Evolutionary conservation across 2,888 invertebrate species (phyloP), one percentile per base, ranked within the genome.

Genomic region (Neoascia interrupta): DNA sequence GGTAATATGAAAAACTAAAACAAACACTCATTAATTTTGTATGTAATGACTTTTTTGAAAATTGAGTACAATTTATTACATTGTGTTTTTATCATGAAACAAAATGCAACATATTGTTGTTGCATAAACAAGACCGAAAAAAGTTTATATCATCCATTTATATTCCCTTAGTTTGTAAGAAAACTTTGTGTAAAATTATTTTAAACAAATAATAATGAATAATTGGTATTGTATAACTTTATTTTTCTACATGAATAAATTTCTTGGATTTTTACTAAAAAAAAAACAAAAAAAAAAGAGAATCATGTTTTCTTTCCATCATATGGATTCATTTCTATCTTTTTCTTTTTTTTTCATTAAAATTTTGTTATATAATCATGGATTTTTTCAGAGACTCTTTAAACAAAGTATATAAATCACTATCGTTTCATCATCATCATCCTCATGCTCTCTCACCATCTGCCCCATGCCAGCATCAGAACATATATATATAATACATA

Each of bases 181-280:
- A 54, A 2, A 31, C 36, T 21, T 19, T 34, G 23, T 64, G 53
- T 53, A 43, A 43, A 51, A 58, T 34, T n/a, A 58, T 26, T 69
- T 66, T 34, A 37, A 41, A 56, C 19, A 28, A 26, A 3, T 26
- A 37, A 23, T 10, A 23, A 43, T 19, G 8, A 37, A 15, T 31
- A 60, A 73, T 79, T 66, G 60, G 61, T 73, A 79, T 73, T 79
- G 79, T 79, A 63, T 45, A 73, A 79, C 61, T 68, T 79, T 79
- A 79, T 79, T 79, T 79, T 79, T 79, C 61, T 79, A 79, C 79
- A 68, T 68, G 69, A 79, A 79, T 79, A 73, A 79, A 79, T 61
- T 51, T 60, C 53, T 54, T 31, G 54, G 54, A 18, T 69, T 76
- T 75, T 76, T 64, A 60, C 64, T 60, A 64, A 37, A 66, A 39